Percentiles rank a stretch among this genome's conserved stretches.
These are phyloP conservation scores for Felis chaus DNA, from an alignment of 2,113 vertebrate species.

Conservation along the genomic window DNA sequence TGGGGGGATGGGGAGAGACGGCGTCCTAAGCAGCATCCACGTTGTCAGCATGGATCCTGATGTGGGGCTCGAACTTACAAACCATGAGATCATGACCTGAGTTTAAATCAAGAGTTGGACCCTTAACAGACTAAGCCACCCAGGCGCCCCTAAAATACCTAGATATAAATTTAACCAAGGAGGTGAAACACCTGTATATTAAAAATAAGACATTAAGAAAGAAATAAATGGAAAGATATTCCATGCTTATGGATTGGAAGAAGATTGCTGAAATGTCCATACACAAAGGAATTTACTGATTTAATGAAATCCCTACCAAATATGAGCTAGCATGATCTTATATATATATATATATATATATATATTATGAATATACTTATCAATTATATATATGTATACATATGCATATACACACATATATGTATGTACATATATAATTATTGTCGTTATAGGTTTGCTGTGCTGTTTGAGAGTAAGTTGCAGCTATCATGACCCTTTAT, in stretches of 20 bases:
- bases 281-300: neutral
- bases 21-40: too few species aligned
- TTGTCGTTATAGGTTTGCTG: neutral
- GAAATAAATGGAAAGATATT: neutral
- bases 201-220: neutral
- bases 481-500: neutral
- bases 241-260: neutral
- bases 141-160: neutral
- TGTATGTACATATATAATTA: neutral
- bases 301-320: neutral
- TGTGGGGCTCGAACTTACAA: too few species aligned
- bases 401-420: neutral
- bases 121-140: too few species aligned
- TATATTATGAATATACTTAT: neutral
- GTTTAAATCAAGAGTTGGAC: too few species aligned
- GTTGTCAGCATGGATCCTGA: too few species aligned
- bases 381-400: too few species aligned
- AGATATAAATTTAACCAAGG: neutral
- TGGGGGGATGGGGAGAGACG: too few species aligned
- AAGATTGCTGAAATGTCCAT: neutral
- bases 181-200: neutral
- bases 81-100: too few species aligned
- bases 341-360: neutral
- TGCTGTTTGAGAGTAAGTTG: neutral
- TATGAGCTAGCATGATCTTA: neutral